These are phyloP conservation scores for Dallia pectoralis DNA, from an alignment of 2,797 vertebrate genomes.

Conservation along the genomic window DNA sequence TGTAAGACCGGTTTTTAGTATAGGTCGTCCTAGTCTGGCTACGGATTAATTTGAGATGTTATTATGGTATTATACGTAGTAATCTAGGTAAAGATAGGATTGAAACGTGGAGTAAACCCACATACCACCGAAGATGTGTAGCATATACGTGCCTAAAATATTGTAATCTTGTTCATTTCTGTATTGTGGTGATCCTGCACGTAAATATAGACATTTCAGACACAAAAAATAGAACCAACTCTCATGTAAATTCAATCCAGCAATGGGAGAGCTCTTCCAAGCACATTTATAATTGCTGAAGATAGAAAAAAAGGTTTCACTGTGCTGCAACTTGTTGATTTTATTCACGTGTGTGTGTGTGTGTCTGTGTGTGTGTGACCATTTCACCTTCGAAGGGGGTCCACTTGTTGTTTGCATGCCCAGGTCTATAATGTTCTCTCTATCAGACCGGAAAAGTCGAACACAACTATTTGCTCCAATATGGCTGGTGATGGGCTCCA, in stretches of 20 bases:
- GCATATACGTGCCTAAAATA: no score
- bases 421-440: neutral
- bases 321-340: neutral
- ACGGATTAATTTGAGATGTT: neutral
- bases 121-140: no score
- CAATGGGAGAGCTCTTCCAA: neutral
- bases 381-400: neutral
- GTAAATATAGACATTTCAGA: no score
- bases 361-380: neutral
- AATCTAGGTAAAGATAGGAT: neutral
- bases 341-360: no score
- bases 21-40: neutral
- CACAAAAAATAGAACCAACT: no score
- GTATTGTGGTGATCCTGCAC: no score
- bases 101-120: neutral
- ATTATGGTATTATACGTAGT: neutral
- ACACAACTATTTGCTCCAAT: constrained; percentile 46
- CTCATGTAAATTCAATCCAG: no score
- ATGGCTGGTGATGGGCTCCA: constrained; percentile 47
- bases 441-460: neutral
- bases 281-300: neutral
- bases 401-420: neutral
- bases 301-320: neutral
- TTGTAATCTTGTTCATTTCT: no score
- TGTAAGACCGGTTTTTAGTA: neutral